Conservation (phyloP, 2,113 vertebrate genomes). For the Caracal caracal region DNA sequence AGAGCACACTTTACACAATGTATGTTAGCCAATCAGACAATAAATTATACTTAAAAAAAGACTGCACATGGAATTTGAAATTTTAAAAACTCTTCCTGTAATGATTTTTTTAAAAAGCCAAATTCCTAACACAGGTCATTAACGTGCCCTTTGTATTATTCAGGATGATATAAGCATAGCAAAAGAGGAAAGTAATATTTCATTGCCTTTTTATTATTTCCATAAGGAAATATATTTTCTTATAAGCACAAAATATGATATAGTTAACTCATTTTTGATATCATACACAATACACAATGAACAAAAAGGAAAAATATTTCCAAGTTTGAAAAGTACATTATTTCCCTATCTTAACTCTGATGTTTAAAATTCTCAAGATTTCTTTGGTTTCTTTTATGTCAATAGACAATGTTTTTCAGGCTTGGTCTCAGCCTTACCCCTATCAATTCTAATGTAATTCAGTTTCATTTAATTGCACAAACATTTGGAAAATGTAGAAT, state of each 20-base stretch:
- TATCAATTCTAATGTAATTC: constrained; percentile 2
- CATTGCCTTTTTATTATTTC: neutral
- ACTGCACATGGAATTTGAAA: neutral
- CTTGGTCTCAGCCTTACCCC: neutral
- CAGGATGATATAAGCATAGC: neutral
- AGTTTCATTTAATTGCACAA: neutral
- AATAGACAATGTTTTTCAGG: neutral
- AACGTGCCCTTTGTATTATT: constrained; percentile 13
- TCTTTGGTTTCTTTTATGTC: constrained; percentile 26
- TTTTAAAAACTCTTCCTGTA: neutral
- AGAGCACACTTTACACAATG: no score
- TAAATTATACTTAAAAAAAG: neutral
- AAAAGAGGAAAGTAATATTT: constrained; percentile 11
- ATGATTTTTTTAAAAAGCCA: neutral
- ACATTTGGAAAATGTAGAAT: neutral
- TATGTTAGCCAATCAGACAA: no score
- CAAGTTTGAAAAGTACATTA: neutral
- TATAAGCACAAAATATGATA: neutral
- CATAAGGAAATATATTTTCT: neutral
- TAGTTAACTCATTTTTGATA: neutral
- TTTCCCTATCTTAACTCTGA: neutral
- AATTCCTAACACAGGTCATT: neutral
- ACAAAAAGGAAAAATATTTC: constrained; percentile 24
- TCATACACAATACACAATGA: constrained; percentile 26
- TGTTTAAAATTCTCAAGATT: constrained; percentile 20